These are phyloP conservation scores for Orcinus orca DNA, from an alignment of 2,113 vertebrate species.

Conservation along the genomic window DNA sequence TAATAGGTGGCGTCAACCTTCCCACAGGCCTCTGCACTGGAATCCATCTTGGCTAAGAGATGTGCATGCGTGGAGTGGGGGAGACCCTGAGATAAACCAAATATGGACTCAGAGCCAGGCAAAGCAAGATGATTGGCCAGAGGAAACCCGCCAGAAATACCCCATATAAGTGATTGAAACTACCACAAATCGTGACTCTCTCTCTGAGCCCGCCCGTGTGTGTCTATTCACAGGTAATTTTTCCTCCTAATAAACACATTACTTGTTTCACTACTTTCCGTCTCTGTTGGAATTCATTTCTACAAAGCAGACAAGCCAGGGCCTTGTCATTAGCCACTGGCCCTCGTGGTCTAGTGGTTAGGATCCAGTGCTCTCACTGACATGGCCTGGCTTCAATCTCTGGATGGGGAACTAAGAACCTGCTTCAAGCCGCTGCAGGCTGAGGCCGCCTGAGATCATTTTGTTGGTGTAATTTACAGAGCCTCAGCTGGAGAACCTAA, in stretches of 20 bases:
- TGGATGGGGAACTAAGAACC: not conserved
- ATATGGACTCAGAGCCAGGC: not conserved
- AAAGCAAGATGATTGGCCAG: not conserved
- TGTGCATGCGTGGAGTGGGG: not conserved
- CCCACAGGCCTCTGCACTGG: not conserved
- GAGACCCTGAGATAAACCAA: not conserved
- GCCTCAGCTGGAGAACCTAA: not conserved
- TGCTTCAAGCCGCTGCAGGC: not conserved
- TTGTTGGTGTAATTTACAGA: not conserved
- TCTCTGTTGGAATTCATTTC: not conserved
- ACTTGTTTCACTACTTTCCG: not conserved
- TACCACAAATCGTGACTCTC: accelerated
- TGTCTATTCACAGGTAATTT: not conserved
- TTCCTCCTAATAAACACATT: not conserved
- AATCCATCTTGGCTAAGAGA: not conserved
- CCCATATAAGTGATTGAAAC: not conserved
- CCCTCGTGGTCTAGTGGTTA: not conserved
- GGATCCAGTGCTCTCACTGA: not conserved
- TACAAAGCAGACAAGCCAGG: not conserved
- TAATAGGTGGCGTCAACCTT: not conserved
- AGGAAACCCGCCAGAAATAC: not conserved
- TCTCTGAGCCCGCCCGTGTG: not conserved
- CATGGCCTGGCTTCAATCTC: not conserved
- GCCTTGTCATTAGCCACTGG: not conserved
- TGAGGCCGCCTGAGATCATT: not conserved